Evolutionary conservation across 2,888 invertebrate genomes (phyloP), one percentile per base, ranked within the genome.

Genomic region (Kryphioiulus occultus): DNA sequence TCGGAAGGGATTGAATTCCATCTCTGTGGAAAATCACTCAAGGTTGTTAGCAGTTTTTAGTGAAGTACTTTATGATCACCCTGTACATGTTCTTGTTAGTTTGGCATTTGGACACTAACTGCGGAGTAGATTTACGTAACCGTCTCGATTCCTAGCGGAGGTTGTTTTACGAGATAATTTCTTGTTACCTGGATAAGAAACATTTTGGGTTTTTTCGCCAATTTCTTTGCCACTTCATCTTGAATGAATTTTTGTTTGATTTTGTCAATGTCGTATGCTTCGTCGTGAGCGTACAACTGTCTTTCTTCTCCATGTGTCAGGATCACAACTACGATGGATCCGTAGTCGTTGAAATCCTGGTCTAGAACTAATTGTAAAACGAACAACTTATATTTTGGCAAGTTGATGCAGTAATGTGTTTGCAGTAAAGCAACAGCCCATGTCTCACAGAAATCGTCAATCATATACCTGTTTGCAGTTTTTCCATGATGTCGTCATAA

Each of bases 101-200:
- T n/a, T n/a, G n/a, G n/a, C n/a, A n/a, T n/a, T n/a, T n/a, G n/a
- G n/a, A n/a, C n/a, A n/a, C n/a, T n/a, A n/a, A n/a, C n/a, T n/a
- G n/a, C n/a, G n/a, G n/a, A n/a, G n/a, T n/a, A n/a, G n/a, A n/a
- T n/a, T n/a, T n/a, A n/a, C n/a, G n/a, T n/a, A n/a, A n/a, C n/a
- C n/a, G n/a, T n/a, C n/a, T n/a, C n/a, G n/a, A n/a, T n/a, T n/a
- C n/a, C n/a, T n/a, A n/a, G n/a, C n/a, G n/a, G n/a, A n/a, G n/a
- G n/a, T n/a, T n/a, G n/a, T n/a, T 12, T 78, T 4, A 26, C 9
- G 4, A 22, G 1, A 9, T 12, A 78, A 26, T 19, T 30, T 78
- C 9, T 42, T 84, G 19, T 78, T 84, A 84, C 84, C 84, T 84
- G 84, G 84, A 84, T 84, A n/a, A 84, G 84, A 42, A 84, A 84